These are phyloP conservation scores for Eupithecia subumbrata DNA, from an alignment of 2,888 invertebrate species.

Conservation along the genomic window DNA sequence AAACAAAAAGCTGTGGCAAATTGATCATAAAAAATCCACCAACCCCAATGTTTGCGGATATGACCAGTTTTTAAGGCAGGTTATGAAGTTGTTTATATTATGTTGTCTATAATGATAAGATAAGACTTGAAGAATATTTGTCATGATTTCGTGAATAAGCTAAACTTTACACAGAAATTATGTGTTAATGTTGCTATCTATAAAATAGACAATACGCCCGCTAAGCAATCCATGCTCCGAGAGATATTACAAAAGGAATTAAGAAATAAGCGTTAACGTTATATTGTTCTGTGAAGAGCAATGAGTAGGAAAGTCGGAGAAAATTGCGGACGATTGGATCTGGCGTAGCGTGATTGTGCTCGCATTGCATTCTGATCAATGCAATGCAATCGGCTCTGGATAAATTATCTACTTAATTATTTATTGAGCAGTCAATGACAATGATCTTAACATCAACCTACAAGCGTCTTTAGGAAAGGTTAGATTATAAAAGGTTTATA, in stretches of 20 bases:
- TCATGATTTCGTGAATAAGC: not conserved
- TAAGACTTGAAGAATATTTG: not conserved
- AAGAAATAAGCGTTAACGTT: conserved; percentile 13
- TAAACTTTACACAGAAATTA: not conserved
- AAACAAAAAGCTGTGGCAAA: not conserved
- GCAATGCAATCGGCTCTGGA: not conserved
- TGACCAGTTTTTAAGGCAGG: not conserved
- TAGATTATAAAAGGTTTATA: not conserved
- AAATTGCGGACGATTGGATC: conserved; percentile 15
- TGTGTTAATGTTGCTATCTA: not conserved
- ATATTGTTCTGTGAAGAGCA: conserved; percentile 17
- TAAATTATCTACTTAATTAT: not conserved
- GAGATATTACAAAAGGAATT: not conserved
- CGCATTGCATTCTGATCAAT: conserved; percentile 11
- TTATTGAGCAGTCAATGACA: not conserved
- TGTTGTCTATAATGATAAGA: not conserved
- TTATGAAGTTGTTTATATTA: not conserved
- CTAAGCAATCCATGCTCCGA: not conserved
- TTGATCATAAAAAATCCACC: not conserved
- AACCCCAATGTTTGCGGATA: not conserved
- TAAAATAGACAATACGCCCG: not conserved
- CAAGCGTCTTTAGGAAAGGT: not conserved
- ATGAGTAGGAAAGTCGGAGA: conserved; percentile 20
- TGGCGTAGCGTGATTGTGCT: conserved; percentile 22
- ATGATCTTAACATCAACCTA: not conserved